Percentiles rank a stretch among this genome's conserved stretches.
phyloP scores from a whole-genome alignment of 37 sponge, comb jelly and placozoan genomes.

The Mnemiopsis leidyi region DNA sequence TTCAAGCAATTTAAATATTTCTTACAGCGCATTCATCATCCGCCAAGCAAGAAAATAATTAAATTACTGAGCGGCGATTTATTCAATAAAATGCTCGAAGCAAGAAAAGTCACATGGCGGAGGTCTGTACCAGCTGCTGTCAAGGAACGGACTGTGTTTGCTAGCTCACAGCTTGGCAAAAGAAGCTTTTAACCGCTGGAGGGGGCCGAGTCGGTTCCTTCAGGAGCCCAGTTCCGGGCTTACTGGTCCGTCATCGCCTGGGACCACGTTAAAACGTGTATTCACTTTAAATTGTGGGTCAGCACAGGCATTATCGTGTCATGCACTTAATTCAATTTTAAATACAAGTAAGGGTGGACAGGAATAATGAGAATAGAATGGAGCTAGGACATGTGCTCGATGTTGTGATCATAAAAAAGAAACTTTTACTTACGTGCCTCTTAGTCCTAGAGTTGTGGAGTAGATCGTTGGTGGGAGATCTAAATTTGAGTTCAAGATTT shows the following conservation, averaged over 20 bases:
- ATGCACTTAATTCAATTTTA: not conserved
- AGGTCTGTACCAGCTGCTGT: not conserved
- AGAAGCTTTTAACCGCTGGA: not conserved
- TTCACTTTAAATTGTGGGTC: not conserved
- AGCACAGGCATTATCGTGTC: not conserved
- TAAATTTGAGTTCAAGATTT: no score
- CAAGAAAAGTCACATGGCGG: not conserved
- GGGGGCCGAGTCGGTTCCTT: not conserved
- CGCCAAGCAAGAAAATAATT: not conserved
- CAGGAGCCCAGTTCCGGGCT: not conserved
- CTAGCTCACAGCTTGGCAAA: not conserved
- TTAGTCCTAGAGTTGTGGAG: no score
- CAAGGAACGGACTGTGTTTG: not conserved
- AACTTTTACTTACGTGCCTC: no score
- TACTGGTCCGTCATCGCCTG: not conserved
- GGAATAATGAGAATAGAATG: no score
- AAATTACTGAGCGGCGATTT: not conserved
- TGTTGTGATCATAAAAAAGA: no score
- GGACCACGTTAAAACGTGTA: not conserved
- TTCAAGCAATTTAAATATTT: not conserved
- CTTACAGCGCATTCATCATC: not conserved
- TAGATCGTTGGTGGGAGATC: no score
- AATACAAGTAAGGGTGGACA: no score
- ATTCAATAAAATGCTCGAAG: not conserved
- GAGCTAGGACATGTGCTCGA: no score